Percentiles rank a stretch among this genome's conserved stretches.
These are phyloP conservation scores for Takifugu bimaculatus DNA, from an alignment of 2,113 vertebrate genomes.

Conservation along the genomic window DNA sequence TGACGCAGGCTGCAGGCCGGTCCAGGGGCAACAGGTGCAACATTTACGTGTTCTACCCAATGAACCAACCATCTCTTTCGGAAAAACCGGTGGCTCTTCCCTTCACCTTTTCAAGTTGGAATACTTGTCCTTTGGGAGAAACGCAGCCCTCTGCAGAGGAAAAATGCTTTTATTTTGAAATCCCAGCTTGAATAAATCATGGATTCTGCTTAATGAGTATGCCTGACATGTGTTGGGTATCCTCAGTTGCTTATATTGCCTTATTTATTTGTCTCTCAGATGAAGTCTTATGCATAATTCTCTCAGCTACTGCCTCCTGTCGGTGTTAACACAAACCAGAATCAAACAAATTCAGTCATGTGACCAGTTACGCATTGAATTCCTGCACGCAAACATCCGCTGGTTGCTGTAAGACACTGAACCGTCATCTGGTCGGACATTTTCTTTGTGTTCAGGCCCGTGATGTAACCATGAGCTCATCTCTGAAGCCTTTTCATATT, in stretches of 20 bases:
- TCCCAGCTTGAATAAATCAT: conserved; percentile 28
- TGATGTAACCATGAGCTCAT: background rate
- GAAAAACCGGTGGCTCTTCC: conserved; percentile 13
- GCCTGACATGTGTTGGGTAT: conserved; percentile 19
- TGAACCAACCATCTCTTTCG: conserved; percentile 7
- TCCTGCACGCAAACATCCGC: background rate
- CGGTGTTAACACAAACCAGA: conserved; percentile 36
- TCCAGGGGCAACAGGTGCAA: conserved; percentile 16
- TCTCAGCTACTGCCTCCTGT: conserved; percentile 19
- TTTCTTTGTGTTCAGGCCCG: conserved; percentile 5
- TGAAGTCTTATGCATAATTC: conserved; percentile 38
- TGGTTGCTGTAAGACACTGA: conserved; percentile 2
- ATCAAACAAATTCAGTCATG: conserved; percentile 45
- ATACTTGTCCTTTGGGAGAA: conserved; percentile 17
- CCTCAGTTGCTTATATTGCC: conserved; percentile 37
- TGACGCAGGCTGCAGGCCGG: conserved; percentile 14
- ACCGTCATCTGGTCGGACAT: conserved; percentile 13
- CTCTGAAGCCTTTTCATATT: conserved; percentile 16
- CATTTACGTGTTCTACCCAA: conserved; percentile 3
- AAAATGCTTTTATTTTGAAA: conserved; percentile 42
- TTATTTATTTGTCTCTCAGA: conserved; percentile 39
- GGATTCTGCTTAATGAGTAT: conserved; percentile 29
- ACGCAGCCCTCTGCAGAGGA: conserved; percentile 19
- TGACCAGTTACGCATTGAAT: conserved; percentile 4
- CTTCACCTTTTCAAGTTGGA: conserved; percentile 15